Evolutionary conservation across 2,113 vertebrate species (phyloP).

Genomic region (Cololabis saira): DNA sequence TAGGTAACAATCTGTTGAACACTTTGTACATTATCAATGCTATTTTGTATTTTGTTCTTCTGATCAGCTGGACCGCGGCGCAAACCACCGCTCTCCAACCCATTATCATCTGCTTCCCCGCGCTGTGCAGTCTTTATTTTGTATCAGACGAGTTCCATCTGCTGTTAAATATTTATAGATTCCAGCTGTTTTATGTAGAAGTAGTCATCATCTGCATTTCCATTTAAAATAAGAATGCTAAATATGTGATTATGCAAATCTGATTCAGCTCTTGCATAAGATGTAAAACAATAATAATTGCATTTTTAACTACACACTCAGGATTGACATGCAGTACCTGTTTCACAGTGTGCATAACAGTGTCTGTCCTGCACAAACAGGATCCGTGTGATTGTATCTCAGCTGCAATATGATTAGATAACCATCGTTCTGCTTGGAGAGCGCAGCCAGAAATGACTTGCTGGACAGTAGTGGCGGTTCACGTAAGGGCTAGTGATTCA

Average conservation of each 20-base stretch:
- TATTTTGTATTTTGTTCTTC: neutral
- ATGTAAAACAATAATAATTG: neutral
- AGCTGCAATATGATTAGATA: slow-evolving; percentile 23
- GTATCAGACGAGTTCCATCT: too few species aligned
- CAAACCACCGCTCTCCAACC: too few species aligned
- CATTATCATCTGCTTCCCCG: too few species aligned
- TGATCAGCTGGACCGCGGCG: too few species aligned
- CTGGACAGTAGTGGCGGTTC: slow-evolving; percentile 19
- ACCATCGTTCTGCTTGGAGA: slow-evolving; percentile 19
- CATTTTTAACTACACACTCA: too few species aligned
- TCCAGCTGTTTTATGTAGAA: neutral
- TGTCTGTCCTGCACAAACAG: too few species aligned
- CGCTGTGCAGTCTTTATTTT: too few species aligned
- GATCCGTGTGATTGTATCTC: slow-evolving; percentile 7
- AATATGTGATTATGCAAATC: slow-evolving; percentile 36
- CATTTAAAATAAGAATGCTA: slow-evolving; percentile 4
- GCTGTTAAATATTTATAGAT: too few species aligned
- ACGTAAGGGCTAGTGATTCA: slow-evolving; percentile 51
- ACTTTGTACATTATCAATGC: too few species aligned
- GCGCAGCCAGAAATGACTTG: slow-evolving; percentile 22
- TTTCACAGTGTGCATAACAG: too few species aligned
- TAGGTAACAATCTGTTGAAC: too few species aligned
- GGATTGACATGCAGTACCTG: too few species aligned
- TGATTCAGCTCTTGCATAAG: slow-evolving; percentile 22
- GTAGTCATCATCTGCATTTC: neutral